Conservation (phyloP, 2,888 invertebrate genomes). For the Hemicrepidius hirtus region DNA sequence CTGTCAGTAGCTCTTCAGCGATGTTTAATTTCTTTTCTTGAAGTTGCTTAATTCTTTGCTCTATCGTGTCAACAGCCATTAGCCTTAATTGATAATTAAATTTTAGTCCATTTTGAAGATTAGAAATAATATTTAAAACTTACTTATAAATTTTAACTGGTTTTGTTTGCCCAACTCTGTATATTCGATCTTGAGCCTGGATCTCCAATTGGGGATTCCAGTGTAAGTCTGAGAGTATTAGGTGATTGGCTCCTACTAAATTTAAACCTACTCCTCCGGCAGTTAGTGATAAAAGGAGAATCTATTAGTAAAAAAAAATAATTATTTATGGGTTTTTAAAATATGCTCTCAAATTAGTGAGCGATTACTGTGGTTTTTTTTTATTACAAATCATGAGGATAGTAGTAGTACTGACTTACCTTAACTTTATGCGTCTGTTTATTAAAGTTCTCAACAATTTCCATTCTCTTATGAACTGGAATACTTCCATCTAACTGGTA, state of each 20-base stretch:
- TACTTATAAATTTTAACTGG: conserved; percentile 89
- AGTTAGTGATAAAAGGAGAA: conserved; percentile 89
- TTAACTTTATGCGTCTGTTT: conserved; percentile 74
- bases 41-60: conserved; percentile 86
- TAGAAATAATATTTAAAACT: conserved; percentile 61
- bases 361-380: no score
- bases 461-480: conserved; percentile 81
- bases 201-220: conserved; percentile 98
- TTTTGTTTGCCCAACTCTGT: conserved; percentile 91
- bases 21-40: conserved; percentile 87
- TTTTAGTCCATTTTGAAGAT: conserved; percentile 28
- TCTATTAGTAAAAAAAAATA: conserved; percentile 66
- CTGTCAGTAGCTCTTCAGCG: conserved; percentile 86
- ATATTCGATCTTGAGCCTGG: conserved; percentile 96
- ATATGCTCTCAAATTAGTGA: no score
- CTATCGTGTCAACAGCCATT: conserved; percentile 89
- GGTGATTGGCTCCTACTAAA: conserved; percentile 92
- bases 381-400: no score
- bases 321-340: no score
- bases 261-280: conserved; percentile 98
- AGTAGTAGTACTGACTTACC: conserved; percentile 67
- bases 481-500: conserved; percentile 86
- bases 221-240: conserved; percentile 92
- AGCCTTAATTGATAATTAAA: no score
- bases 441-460: conserved; percentile 84